Base-by-base conservation (phyloP, 2,113 vertebrate genomes). In the Perca schrenkii region DNA sequence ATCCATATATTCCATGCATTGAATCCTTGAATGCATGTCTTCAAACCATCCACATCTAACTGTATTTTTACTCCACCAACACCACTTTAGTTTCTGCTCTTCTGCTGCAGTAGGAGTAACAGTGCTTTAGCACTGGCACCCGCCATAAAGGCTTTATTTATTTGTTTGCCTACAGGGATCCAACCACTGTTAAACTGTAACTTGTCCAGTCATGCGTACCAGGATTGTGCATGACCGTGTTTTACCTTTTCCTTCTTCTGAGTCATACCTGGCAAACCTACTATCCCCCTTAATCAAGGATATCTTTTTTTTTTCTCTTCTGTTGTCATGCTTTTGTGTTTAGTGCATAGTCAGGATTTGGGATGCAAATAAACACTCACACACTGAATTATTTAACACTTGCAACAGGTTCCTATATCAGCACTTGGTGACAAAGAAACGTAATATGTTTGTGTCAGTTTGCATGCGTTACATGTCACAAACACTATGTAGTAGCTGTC, bases 341-440 rank as follows among this genome's bases (percentile, higher is more conserved):
- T 57, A 63, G 15, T 49, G 28, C 36, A 15, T 19, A 1, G 72
- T 81, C 53, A 80, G 46, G 75, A 84, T 84, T 88, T 79, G 47
- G 15, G 62, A 78, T 49, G 46, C 58, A 63, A 70, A 43, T 57
- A 43, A 64, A 81, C 74, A 52, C 81, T 56, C 40, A 25, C 74
- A 62, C 58, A 10, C 63, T 95, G 19, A 95, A 95, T 93, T 89
- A 95, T 95, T 93, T 6, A 95, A 52, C 25, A 2, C 54, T 61
- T 63, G 64, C 43, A 69, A 25, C 53, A n/a, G 92, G 75, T 15
- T 92, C 83, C 65, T 69, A 19, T 92, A 56, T 82, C 89, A 62
- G 57, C n/a, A 36, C 82, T 22, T 36, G 50, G 53, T 62, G 52
- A 49, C 58, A 77, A 22, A 74, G 89, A 82, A 75, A 91, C 74